phyloP scores from a whole-genome alignment of 2,888 invertebrate genomes.

The Caenorhabditis doughertyi region DNA sequence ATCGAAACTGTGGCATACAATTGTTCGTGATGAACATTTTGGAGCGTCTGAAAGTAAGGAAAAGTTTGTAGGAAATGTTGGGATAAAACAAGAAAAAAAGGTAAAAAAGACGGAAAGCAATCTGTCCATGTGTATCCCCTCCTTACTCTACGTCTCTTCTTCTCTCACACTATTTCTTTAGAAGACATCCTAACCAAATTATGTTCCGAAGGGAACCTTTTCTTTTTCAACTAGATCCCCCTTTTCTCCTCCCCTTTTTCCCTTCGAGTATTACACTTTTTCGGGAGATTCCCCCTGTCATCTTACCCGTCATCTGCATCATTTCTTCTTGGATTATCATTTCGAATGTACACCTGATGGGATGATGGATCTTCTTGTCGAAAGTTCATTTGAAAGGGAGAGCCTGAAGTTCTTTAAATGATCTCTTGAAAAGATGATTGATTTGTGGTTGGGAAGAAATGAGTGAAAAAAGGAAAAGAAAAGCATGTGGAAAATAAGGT shows the following conservation, averaged over 20 bases:
- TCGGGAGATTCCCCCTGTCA: conserved; percentile 15
- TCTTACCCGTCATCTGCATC: conserved; percentile 41
- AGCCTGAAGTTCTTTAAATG: background rate
- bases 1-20: conserved; percentile 60
- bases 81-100: conserved; percentile 15
- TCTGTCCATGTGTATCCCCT: conserved; percentile 21
- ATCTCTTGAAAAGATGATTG: no score
- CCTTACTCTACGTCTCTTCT: conserved; percentile 22
- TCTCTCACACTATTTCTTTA: conserved; percentile 20
- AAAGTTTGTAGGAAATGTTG: background rate
- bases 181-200: conserved; percentile 51
- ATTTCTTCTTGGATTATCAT: background rate
- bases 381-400: background rate
- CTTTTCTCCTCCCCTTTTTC: background rate
- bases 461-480: background rate
- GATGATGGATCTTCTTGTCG: background rate
- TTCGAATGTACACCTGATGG: background rate
- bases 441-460: conserved; percentile 19
- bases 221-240: no score
- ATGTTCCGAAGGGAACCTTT: conserved; percentile 21
- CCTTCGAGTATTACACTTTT: conserved; percentile 1
- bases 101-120: conserved; percentile 47
- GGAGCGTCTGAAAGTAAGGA: no score
- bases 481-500: conserved; percentile 11
- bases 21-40: conserved; percentile 63